Evolutionary conservation across 2,797 vertebrate genomes (phyloP).

Genomic region (Crocodylus rhombifer): DNA sequence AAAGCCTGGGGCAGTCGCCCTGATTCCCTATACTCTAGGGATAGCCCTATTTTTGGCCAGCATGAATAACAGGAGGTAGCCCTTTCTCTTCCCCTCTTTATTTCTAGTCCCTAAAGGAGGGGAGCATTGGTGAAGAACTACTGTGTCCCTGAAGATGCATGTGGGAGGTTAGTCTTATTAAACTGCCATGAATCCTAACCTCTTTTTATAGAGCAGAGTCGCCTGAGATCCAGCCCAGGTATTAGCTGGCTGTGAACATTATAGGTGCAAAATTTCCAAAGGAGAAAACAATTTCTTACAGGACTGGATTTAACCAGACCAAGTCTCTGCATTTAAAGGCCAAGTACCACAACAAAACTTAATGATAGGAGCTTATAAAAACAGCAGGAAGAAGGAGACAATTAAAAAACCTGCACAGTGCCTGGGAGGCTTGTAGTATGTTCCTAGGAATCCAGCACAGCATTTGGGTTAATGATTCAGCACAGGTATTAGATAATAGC

Average conservation of each 20-base stretch:
- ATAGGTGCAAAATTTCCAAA: neutral
- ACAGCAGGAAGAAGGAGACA: neutral
- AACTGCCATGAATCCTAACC: rapidly evolving
- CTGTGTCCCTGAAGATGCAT: neutral
- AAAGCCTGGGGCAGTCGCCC: too few relatives aligned
- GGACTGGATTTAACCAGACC: neutral
- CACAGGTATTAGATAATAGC: neutral
- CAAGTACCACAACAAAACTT: neutral
- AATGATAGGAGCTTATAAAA: neutral
- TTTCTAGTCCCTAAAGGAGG: neutral
- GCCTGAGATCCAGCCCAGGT: neutral
- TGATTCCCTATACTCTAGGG: too few relatives aligned
- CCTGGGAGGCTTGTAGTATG: neutral
- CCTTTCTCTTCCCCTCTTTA: neutral
- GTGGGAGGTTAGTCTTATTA: too few relatives aligned
- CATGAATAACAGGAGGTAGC: neutral
- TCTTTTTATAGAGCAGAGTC: neutral
- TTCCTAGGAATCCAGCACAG: neutral
- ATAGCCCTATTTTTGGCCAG: neutral
- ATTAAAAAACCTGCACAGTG: neutral
- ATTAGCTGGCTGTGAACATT: neutral
- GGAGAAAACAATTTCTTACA: neutral
- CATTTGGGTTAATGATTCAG: neutral
- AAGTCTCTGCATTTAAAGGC: neutral
- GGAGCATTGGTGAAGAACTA: neutral